Base-by-base conservation (phyloP, 2,113 vertebrate species). In the Dipodomys merriami region DNA sequence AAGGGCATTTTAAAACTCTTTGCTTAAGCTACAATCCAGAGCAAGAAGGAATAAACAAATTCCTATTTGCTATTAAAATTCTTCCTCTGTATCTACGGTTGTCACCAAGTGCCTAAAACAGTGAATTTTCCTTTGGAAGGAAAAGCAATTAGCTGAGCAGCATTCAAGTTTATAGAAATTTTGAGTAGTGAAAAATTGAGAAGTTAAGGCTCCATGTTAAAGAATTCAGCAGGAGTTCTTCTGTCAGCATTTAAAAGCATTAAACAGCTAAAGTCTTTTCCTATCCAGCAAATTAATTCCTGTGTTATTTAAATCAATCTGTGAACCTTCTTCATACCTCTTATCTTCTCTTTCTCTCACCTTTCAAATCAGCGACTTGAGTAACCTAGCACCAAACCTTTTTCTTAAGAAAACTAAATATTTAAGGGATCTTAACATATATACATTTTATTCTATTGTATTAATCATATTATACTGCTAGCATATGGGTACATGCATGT, bases 41-140 rank as follows among this genome's bases (percentile, higher is more conserved):
- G 71, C 30, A 79, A 90, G 44, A 60, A 73, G 33, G 57, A 62
- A 71, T 91, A 81, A 85, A 62, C 44, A 89, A 85, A 19, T n/a
- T 25, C 20, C 60, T 77, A 33, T 39, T 90, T 72, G 19, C 18
- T 68, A 16, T 67, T 22, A 29, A 22, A 7, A 22, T 78, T 44
- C 35, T 27, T 91, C n/a, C 6, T 22, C 46, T 6, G 29, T 78
- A 69, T 64, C 39, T n/a, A 73, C 7, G 15, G 22, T 8, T 69
- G 7, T 82, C 33, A 81, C n/a, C 67, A 18, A 60, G n/a, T n/a
- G 23, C 39, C 22, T 92, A 71, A 12, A 10, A 71, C 65, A 86
- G 49, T 60, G 39, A 83, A 67, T 46, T 49, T 39, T 84, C 22
- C 11, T 3, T 88, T 27, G 85, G 69, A 88, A 91, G 88, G 35